These are phyloP conservation scores for Drosophila antonietae DNA, from an alignment of 2,888 invertebrate species.

Conservation along the genomic window DNA sequence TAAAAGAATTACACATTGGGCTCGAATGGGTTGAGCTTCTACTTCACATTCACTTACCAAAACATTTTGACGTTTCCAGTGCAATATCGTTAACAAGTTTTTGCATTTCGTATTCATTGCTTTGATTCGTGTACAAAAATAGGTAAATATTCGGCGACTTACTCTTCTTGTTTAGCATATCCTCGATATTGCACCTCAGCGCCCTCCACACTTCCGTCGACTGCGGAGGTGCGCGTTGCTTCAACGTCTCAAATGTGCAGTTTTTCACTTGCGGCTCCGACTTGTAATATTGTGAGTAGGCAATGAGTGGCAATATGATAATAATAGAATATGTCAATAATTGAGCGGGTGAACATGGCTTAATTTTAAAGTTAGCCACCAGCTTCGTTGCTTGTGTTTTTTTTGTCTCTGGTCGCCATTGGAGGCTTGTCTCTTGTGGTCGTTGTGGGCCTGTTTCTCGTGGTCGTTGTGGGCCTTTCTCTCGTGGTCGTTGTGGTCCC, in stretches of 20 bases:
- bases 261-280: slow-evolving; percentile 20
- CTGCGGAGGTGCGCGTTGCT: slow-evolving; percentile 55
- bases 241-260: slow-evolving; percentile 65
- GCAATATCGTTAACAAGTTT: slow-evolving; percentile 72
- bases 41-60: slow-evolving; percentile 59
- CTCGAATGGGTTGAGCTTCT: neutral
- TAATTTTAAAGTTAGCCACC: neutral
- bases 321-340: neutral
- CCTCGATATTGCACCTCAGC: slow-evolving; percentile 66
- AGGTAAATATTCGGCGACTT: slow-evolving; percentile 73
- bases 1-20: slow-evolving; percentile 9
- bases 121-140: slow-evolving; percentile 63
- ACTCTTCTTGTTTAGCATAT: slow-evolving; percentile 65
- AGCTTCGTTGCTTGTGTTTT: neutral
- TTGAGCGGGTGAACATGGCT: neutral
- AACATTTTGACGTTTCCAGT: slow-evolving; percentile 68
- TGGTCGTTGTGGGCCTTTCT: neutral
- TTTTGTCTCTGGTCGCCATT: neutral
- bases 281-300: neutral
- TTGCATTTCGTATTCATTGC: slow-evolving; percentile 9
- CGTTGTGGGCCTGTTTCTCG: neutral
- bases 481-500: neutral
- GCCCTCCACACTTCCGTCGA: slow-evolving; percentile 59
- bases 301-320: slow-evolving; percentile 13
- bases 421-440: neutral